phyloP scores from a whole-genome alignment of 2,797 vertebrate genomes.

The Fistularia commersonii region DNA sequence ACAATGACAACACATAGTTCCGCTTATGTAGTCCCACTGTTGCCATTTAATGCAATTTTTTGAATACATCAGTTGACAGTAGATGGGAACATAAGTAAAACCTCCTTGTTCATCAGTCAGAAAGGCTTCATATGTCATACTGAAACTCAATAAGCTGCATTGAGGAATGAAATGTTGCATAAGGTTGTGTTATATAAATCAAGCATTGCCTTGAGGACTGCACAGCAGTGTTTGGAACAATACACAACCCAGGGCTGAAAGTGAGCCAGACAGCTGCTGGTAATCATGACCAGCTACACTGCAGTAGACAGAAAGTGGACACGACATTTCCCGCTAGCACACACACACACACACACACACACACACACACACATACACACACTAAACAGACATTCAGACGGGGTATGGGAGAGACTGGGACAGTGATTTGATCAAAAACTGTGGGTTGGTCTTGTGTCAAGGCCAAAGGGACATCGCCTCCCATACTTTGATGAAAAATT shows the following conservation, averaged over 20 bases:
- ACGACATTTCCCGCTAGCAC: conserved; percentile 12
- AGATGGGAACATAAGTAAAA: no score
- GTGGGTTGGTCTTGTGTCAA: conserved; percentile 2
- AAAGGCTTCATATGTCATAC: no score
- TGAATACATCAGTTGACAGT: no score
- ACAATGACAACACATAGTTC: no score
- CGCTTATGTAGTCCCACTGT: no score
- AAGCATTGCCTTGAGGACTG: background rate
- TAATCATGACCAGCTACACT: conserved; percentile 18
- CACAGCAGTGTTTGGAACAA: conserved; percentile 1
- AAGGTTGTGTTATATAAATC: background rate
- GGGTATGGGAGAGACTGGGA: background rate
- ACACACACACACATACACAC: background rate
- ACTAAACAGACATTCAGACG: background rate
- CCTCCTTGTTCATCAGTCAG: no score
- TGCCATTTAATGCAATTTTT: no score
- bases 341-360: conserved; percentile 7
- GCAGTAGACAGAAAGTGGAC: background rate
- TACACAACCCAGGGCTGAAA: background rate
- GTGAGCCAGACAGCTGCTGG: conserved; percentile 5
- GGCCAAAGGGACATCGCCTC: background rate
- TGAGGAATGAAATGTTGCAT: background rate
- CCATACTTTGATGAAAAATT: no score
- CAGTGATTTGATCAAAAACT: conserved; percentile 6
- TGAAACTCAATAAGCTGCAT: no score